Evolutionary conservation across 53 echinoderm and acorn worm species (phyloP).

Genomic region (Holothuria scabra): DNA sequence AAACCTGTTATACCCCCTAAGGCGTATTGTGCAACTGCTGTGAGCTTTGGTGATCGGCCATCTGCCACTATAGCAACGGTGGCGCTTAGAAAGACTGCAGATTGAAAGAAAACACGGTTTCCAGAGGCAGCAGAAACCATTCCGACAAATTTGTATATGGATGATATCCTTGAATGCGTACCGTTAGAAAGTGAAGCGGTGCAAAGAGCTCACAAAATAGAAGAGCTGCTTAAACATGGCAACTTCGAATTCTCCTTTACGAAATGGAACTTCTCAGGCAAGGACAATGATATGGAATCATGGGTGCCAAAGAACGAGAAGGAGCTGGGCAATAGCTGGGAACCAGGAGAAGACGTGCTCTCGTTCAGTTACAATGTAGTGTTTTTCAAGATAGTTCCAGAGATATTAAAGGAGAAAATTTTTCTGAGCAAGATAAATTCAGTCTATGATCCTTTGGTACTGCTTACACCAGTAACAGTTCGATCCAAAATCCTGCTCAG

Average conservation of each 20-base stretch:
- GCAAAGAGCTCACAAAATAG: constrained; percentile 38
- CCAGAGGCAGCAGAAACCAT: constrained; percentile 55
- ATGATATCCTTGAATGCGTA: constrained; percentile 58
- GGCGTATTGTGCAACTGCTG: constrained; percentile 55
- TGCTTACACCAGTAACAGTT: constrained; percentile 38
- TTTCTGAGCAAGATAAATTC: constrained; percentile 54
- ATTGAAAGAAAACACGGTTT: constrained; percentile 3
- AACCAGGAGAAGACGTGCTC: constrained; percentile 38
- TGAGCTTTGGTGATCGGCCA: constrained; percentile 61
- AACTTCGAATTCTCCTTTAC: constrained; percentile 58
- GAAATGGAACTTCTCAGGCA: constrained; percentile 52
- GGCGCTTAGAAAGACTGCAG: constrained; percentile 59
- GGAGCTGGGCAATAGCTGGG: constrained; percentile 54
- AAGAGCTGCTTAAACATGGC: constrained; percentile 51
- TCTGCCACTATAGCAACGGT: constrained; percentile 59
- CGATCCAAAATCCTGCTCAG: constrained; percentile 53
- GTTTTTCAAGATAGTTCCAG: constrained; percentile 39
- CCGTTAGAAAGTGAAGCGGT: constrained; percentile 15
- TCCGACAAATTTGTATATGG: constrained; percentile 54
- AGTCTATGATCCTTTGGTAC: constrained; percentile 66
- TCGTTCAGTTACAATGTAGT: constrained; percentile 14
- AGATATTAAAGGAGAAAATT: constrained; percentile 50
- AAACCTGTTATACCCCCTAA: constrained; percentile 22
- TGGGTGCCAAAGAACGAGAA: constrained; percentile 56
- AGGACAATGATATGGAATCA: background rate